Evolutionary conservation across 1,140 invertebrate genomes (phyloP), one percentile per base, ranked within the genome.

Genomic region (Oreohelix idahoensis): DNA sequence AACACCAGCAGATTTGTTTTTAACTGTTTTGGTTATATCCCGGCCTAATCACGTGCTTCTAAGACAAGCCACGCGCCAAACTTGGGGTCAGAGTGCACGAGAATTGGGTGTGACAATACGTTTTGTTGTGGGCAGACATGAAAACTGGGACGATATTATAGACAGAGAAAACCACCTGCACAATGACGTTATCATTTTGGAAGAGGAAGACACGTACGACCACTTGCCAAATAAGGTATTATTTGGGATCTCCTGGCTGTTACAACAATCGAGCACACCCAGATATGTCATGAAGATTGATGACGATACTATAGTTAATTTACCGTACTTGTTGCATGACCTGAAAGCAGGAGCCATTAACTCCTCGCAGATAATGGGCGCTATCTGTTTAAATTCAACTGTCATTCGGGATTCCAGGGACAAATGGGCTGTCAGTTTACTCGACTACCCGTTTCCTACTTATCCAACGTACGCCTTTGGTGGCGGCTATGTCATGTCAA

Each of bases 201-300:
- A 94, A 85, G 97, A 97, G 90, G 83, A 94, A 20, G 96, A 97
- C 93, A 94, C 94, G 29, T 97, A 97, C 89, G 94, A 94, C 84
- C 97, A 97, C 92, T 94, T 97, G 92, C 97, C 96, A 0, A 96
- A 96, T 88, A 97, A 97, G 92, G 96, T 96, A 91, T 94, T 96
- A 10, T 96, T 96, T 94, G 95, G 95, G 8, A 93, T 97, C 35
- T 96, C 96, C 89, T 97, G 96, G 95, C 94, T 95, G 70, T 93
- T 94, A 15, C 94, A 95, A 89, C 94, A 95, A 91, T 94, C 92
- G 89, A 85, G 85, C 82, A 93, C 94, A 85, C 96, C 95, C 0
- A 84, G 80, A 79, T 93, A 88, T 83, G 84, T 94, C 42, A 86
- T 94, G 81, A 94, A 94, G 88, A 91, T 92, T 4, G 94, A 94